Evolutionary conservation across 2,888 invertebrate genomes (phyloP).

Genomic region (Catocala nupta): DNA sequence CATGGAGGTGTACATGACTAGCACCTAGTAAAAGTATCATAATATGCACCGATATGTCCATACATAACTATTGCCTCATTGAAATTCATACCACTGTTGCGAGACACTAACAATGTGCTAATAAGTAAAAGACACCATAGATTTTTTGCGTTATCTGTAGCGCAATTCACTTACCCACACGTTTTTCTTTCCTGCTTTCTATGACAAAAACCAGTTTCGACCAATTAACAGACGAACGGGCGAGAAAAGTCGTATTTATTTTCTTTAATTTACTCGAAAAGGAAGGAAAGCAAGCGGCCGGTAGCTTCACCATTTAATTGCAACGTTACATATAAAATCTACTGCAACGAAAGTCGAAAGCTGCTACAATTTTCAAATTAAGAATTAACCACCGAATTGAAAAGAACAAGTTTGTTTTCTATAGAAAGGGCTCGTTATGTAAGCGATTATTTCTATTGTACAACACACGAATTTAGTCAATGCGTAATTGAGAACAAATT

Average conservation of each 20-base stretch:
- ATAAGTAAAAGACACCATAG: background rate
- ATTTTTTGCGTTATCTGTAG: background rate
- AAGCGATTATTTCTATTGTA: slow-evolving; percentile 41
- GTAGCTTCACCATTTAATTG: slow-evolving; percentile 23
- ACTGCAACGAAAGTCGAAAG: slow-evolving; percentile 23
- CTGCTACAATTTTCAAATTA: slow-evolving; percentile 27
- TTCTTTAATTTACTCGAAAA: slow-evolving; percentile 40
- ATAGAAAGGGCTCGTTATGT: slow-evolving; percentile 41
- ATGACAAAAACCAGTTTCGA: slow-evolving; percentile 29
- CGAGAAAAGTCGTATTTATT: slow-evolving; percentile 35
- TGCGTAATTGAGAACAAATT: slow-evolving; percentile 47
- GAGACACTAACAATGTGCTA: too few relatives aligned
- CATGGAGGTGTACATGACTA: background rate
- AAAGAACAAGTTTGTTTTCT: slow-evolving; percentile 32
- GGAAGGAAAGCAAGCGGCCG: slow-evolving; percentile 41
- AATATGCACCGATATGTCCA: too few relatives aligned
- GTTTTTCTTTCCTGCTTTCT: slow-evolving; percentile 1
- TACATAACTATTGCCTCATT: too few relatives aligned
- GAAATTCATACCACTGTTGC: too few relatives aligned
- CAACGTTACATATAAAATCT: slow-evolving; percentile 11
- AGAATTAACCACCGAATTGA: slow-evolving; percentile 10
- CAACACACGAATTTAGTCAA: slow-evolving; percentile 36
- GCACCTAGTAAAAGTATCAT: too few relatives aligned
- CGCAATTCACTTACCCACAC: background rate
- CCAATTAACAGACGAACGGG: slow-evolving; percentile 33